Base-by-base conservation (phyloP, 2,888 invertebrate species). In the Drosophila tripunctata region DNA sequence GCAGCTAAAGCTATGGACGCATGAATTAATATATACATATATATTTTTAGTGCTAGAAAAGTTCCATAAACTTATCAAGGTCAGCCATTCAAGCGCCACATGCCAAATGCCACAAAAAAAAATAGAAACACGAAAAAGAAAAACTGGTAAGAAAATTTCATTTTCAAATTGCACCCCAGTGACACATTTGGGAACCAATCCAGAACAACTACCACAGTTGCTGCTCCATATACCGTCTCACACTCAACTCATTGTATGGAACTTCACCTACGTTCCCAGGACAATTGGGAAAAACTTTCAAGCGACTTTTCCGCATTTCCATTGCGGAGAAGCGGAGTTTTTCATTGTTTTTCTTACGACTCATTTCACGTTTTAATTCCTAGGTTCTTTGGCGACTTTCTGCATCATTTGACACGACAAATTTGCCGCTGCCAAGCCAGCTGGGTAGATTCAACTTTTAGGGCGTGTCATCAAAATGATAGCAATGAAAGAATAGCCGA, bases 341-440 rank as follows among this genome's bases (percentile, higher is more conserved):
- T 87, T 87, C 88, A 84, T 84, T 87, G 84, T 87, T 84, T 87
- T 84, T 85, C 84, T 82, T 87, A 81, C 79, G 78, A 79, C 83
- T 88, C 87, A 87, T 88, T 88, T 86, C 82, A 85, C 89, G 87
- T 89, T 87, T 89, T 89, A 88, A 89, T 88, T 88, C 77, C 78
- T 75, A 75, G 73, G 71, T 75, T 72, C 57, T 71, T 66, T 63
- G 82, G 51, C 51, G 82, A 82, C 83, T 78, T 78, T 87, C 77
- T 69, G 84, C 85, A 78, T 79, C 85, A 84, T 84, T 87, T 80
- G 78, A 70, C 65, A 71, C 77, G 78, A 85, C 77, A 87, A 84
- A 84, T 76, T 84, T 75, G 69, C 63, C 61, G 62, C 63, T 61
- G 68, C 36, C 47, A 55, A 75, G 75, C 55, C 74, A 72, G 57